Evolutionary conservation across 2,113 vertebrate species (phyloP), one percentile per base, ranked within the genome.

Genomic region (Lontra canadensis): DNA sequence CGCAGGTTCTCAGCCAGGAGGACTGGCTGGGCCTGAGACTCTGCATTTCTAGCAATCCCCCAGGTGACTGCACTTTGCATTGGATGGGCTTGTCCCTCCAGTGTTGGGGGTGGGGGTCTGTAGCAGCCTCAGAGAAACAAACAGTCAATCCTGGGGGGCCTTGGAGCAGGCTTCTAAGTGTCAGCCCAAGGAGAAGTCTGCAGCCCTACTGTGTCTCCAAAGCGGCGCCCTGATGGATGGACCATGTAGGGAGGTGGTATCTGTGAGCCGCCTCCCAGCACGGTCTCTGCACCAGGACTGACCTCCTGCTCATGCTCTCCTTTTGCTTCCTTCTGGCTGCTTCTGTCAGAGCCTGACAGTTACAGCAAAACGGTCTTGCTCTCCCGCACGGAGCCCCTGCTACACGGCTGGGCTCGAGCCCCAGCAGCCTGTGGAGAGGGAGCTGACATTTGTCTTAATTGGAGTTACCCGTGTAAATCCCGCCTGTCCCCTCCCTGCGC

Each of bases 381-480:
- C 84, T 83, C 97, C 89, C 57, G 7, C 73, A 3, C 82, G 0
- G 10, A 59, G 86, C 63, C 78, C 34, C 14, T 4, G 36, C 79
- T 49, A 13, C 36, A n/a, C 1, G 25, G 13, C 18, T 1, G 2
- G 42, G 82, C 2, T 3, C 34, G 44, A 42, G 13, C 9, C 1
- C 1, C 0, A 7, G 90, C 87, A 87, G 94, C 89, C 88, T 39
- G 86, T 8, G 3, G 85, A 93, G 86, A 91, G 69, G 71, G 79
- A 89, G 83, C 97, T 97, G 95, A 95, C 93, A 96, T 98, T 96
- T 95, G 92, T 97, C 97, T 94, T 97, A 91, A 96, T 87, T 97
- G 96, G 96, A 94, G 91, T 90, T 97, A 90, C 94, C 94, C 29
- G 11, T 95, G 96, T 97, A 98, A 94, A 90, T 84, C 88, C 92